Evolutionary conservation across 2,797 vertebrate species (phyloP), one percentile per base, ranked within the genome.

Genomic region (Vultur gryphus): DNA sequence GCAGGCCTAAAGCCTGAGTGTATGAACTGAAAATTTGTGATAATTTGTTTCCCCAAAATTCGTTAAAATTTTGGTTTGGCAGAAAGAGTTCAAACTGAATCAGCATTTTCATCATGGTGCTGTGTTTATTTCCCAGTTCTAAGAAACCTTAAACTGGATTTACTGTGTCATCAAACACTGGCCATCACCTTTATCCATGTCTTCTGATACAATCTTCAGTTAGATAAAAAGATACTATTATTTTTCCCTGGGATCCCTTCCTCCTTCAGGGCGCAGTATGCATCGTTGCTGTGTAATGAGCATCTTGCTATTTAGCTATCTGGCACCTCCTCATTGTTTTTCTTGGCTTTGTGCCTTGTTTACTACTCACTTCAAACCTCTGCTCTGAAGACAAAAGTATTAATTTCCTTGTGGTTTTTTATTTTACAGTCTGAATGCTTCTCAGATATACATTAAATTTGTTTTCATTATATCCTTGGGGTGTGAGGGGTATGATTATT

Each of bases 311-410:
- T 89, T 89, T 78, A 93, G 46, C 25, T 91, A 24, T 48, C 87
- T 93, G 65, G 72, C 73, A 88, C 21, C 46, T 84, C 29, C 49
- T 93, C 29, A 25, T 19, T 86, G 35, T 75, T 91, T 92, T 91
- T 77, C 58, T 91, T 94, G 93, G 80, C 80, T 94, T 92, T 90
- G 65, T 91, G 61, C 87, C 61, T 79, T 94, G 79, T 49, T 91
- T 91, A 79, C 20, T 37, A 49, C 82, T 92, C 11, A 2, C 52
- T 84, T 88, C 37, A 84, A 89, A 55, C 33, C 6, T 80, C 39
- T 94, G 18, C 55, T 95, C 39, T 79, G 55, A 76, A 89, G 80
- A 82, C 19, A 87, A 80, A 93, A 64, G 18, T 91, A 86, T 81
- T 91, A 90, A 84, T 91, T 94, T 86, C 18, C 41, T 75, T 48